Evolutionary conservation across 2,797 vertebrate genomes (phyloP).

Genomic region (Mus spretus): DNA sequence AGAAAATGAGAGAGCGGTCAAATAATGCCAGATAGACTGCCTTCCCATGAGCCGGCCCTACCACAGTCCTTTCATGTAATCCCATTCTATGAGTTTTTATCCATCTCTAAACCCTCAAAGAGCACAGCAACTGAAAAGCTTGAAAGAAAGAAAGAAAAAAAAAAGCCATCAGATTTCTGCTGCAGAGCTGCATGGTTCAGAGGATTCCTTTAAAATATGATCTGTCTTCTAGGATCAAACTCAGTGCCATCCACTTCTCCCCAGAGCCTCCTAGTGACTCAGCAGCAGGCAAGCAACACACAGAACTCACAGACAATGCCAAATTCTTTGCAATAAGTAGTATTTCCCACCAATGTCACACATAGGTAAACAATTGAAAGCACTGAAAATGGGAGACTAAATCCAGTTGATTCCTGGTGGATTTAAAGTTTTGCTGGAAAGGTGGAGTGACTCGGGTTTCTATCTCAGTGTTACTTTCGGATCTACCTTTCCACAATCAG

Average conservation of each 20-base stretch:
- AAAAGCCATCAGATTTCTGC: constrained; percentile 15
- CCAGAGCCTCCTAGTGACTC: constrained; percentile 52
- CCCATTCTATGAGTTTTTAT: neutral
- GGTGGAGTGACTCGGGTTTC: neutral
- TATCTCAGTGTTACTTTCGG: constrained; percentile 10
- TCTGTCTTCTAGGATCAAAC: constrained; percentile 78
- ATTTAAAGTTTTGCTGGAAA: constrained; percentile 55
- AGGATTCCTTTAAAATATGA: constrained; percentile 75
- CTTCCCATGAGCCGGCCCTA: neutral
- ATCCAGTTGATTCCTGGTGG: neutral
- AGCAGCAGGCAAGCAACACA: constrained; percentile 51
- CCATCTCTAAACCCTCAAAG: neutral
- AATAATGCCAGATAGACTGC: neutral
- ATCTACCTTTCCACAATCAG: constrained; percentile 37
- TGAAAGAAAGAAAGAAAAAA: constrained; percentile 30
- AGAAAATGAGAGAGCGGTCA: neutral
- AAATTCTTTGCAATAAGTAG: constrained; percentile 58
- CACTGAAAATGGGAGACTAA: neutral
- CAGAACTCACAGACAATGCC: constrained; percentile 59
- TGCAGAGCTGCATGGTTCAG: constrained; percentile 18
- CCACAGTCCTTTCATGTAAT: neutral
- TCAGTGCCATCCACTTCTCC: constrained; percentile 60
- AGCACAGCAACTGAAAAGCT: neutral
- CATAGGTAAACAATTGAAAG: constrained; percentile 64
- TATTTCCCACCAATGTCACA: constrained; percentile 46